Base-by-base conservation (phyloP, 2,113 vertebrate genomes). In the Erythrocebus patas region DNA sequence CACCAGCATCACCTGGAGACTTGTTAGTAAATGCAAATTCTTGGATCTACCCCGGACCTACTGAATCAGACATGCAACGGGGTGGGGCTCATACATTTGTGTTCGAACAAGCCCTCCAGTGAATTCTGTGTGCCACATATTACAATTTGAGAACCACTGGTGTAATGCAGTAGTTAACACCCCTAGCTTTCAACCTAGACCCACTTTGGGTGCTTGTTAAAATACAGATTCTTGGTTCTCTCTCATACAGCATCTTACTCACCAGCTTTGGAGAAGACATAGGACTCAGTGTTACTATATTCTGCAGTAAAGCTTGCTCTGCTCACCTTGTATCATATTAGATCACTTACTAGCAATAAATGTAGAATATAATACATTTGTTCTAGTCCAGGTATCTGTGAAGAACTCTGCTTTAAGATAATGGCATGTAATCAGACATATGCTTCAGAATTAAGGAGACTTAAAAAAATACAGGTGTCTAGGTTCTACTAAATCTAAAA, bases 391-490 rank as follows among this genome's bases (percentile, higher is more conserved):
- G 3, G 23, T 85, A 38, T 70, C 48, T 73, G 88, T 81, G 22
- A 43, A 80, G 76, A 93, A 80, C 73, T 68, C 32, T 89, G 10
- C 89, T 92, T 78, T 76, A 96, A 91, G 75, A 90, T 70, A 86
- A 18, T 66, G 59, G 30, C 27, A 68, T 87, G 10, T 40, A 81
- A 59, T 76, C 38, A 80, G 59, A 86, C 1, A 7, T 72, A 83
- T 89, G 30, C 45, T 85, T 96, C 22, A 55, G 75, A 92, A 73
- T 93, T 79, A 70, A 85, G 76, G 59, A 66, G 38, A 59, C 40
- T 64, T 76, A 32, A 80, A 89, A 64, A 84, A 82, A 52, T 82
- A 23, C 9, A n/a, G 23, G 6, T 93, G 16, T 86, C 30, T 79
- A 48, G 16, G 4, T 30, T 86, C 32, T 96, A n/a, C 32, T 50